These are phyloP conservation scores for Pedionomus torquatus DNA, from an alignment of 2,113 vertebrate genomes.

Conservation along the genomic window DNA sequence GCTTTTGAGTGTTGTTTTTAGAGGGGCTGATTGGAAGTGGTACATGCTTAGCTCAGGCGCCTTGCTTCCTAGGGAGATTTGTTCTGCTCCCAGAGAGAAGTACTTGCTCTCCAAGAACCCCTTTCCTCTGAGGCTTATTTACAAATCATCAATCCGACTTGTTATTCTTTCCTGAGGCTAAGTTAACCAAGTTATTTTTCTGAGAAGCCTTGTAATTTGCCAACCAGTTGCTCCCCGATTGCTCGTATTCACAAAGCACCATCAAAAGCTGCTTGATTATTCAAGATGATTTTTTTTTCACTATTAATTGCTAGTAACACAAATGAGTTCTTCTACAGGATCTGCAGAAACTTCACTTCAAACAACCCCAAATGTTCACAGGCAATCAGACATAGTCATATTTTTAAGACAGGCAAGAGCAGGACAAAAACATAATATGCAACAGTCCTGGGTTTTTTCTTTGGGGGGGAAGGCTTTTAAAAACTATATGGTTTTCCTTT, in stretches of 20 bases:
- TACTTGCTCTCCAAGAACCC: not conserved
- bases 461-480: rapidly evolving
- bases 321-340: not conserved
- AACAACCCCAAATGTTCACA: not conserved
- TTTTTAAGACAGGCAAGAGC: not conserved
- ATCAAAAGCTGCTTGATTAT: not conserved
- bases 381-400: not conserved
- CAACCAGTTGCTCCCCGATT: not conserved
- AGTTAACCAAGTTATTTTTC: not conserved
- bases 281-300: not conserved
- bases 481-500: not conserved
- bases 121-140: not conserved
- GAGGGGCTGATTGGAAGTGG: not conserved
- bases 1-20: not conserved
- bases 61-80: not conserved
- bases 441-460: not conserved
- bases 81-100: not conserved
- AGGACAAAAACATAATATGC: not conserved
- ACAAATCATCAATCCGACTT: not conserved
- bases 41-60: not conserved
- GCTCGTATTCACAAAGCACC: not conserved
- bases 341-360: not conserved
- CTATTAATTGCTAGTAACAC: not conserved
- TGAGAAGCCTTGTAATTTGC: not conserved
- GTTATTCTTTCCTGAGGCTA: not conserved